Evolutionary conservation across 2,888 invertebrate species (phyloP).

Genomic region (Lydus trimaculatus): DNA sequence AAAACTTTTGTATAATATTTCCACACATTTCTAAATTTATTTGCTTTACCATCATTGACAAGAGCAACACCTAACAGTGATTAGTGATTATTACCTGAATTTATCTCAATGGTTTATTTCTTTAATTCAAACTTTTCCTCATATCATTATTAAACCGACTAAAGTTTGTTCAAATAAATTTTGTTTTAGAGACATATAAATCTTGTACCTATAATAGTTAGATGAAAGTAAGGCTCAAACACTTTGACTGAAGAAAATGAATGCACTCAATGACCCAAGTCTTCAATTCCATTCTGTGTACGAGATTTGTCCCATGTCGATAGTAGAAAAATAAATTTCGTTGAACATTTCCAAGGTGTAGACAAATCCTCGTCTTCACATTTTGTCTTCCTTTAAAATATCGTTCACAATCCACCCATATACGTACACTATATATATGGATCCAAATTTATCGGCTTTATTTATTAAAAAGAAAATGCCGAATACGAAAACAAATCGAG

Average conservation of each 20-base stretch:
- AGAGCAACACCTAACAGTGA: neutral
- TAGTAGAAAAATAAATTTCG: neutral
- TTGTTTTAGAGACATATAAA: neutral
- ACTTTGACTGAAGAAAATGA: neutral
- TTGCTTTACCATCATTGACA: too few species aligned
- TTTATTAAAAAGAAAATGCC: neutral
- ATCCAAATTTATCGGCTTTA: neutral
- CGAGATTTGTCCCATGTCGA: neutral
- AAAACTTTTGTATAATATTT: neutral
- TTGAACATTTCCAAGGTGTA: neutral
- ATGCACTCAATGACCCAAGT: neutral
- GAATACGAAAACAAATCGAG: neutral
- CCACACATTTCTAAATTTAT: neutral
- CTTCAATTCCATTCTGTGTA: neutral
- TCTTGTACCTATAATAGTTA: neutral
- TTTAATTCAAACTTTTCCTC: neutral
- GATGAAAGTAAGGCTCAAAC: neutral
- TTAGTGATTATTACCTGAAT: too few species aligned
- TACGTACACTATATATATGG: neutral
- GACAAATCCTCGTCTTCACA: constrained; percentile 1
- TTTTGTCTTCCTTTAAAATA: constrained; percentile 2
- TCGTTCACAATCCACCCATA: neutral
- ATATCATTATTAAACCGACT: neutral
- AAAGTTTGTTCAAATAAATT: neutral
- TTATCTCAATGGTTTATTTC: too few species aligned